phyloP scores from a whole-genome alignment of 2,888 invertebrate genomes.

The Thereva nobilitata region DNA sequence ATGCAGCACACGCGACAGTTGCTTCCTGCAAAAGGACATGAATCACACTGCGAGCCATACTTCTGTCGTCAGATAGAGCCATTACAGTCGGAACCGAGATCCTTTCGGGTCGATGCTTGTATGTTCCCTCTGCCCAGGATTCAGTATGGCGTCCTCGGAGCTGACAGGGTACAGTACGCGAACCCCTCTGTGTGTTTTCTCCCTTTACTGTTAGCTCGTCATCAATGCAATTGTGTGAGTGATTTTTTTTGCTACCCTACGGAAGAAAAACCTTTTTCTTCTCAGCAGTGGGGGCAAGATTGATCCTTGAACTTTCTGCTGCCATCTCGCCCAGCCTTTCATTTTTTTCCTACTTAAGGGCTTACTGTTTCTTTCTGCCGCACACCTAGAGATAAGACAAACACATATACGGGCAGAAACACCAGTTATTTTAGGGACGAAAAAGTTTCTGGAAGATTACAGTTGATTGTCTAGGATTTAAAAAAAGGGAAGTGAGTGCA shows the following conservation, averaged over 20 bases:
- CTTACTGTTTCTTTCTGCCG: background rate
- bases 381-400: constrained; percentile 1
- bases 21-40: constrained; percentile 47
- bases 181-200: constrained; percentile 6
- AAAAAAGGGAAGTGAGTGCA: constrained; percentile 58
- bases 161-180: background rate
- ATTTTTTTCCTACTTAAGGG: constrained; percentile 10
- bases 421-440: constrained; percentile 16
- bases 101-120: constrained; percentile 25
- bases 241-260: background rate
- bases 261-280: background rate
- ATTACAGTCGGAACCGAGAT: constrained; percentile 50
- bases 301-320: constrained; percentile 25
- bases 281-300: constrained; percentile 3
- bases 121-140: constrained; percentile 12
- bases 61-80: constrained; percentile 57
- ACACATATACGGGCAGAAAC: constrained; percentile 12
- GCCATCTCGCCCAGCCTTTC: constrained; percentile 1
- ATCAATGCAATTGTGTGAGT: background rate
- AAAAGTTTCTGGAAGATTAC: constrained; percentile 21
- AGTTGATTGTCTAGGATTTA: constrained; percentile 41
- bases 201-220: background rate
- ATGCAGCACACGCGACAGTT: constrained; percentile 34
- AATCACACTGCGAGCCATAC: constrained; percentile 54
- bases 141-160: constrained; percentile 30